These are phyloP conservation scores for Chaetogeoica ovagalla DNA, from an alignment of 2,888 invertebrate genomes.

Conservation along the genomic window DNA sequence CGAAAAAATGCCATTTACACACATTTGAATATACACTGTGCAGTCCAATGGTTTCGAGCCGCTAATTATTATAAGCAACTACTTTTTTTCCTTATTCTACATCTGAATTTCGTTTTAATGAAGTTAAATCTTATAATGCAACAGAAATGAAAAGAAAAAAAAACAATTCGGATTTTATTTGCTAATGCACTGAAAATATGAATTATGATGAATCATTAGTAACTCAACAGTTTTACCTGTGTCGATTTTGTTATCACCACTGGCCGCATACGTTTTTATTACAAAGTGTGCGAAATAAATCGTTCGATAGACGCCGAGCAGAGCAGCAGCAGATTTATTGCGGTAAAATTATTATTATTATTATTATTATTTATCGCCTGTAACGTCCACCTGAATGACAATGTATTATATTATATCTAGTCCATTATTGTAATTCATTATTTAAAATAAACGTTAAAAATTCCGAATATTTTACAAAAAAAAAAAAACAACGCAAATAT, in stretches of 20 bases:
- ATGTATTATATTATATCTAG: not conserved
- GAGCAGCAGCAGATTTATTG: constrained; percentile 24
- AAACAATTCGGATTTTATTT: not conserved
- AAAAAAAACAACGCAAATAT: no score
- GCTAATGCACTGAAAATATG: constrained; percentile 11
- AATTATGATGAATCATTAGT: not conserved
- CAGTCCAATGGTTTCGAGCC: no score
- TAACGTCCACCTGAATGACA: not conserved
- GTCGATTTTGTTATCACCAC: constrained; percentile 26
- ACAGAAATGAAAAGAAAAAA: no score
- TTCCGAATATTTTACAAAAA: no score
- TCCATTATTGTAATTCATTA: not conserved
- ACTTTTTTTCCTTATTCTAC: no score
- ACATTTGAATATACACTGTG: no score
- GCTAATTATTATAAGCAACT: no score
- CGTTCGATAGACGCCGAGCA: constrained; percentile 21
- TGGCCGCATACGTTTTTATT: constrained; percentile 37
- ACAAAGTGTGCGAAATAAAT: constrained; percentile 28
- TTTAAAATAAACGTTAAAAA: no score
- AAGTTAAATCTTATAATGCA: no score
- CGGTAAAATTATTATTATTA: not conserved
- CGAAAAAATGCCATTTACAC: no score
- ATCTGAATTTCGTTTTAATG: no score
- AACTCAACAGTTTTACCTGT: no score
- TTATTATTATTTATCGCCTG: constrained; percentile 1